Evolutionary conservation across 2,797 vertebrate genomes (phyloP).

Genomic region (Euphonia xanthogaster): DNA sequence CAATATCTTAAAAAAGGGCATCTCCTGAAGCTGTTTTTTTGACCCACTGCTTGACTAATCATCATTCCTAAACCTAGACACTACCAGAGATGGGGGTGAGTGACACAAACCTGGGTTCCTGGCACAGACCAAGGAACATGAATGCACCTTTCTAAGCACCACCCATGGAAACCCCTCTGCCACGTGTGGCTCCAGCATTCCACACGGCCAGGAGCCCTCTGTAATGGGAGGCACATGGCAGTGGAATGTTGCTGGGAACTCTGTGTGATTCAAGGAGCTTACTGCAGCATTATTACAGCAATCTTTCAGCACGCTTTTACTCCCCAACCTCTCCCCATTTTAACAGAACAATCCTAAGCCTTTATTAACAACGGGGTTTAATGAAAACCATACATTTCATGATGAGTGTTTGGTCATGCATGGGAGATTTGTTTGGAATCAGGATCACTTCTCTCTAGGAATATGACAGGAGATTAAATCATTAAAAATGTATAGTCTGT

Average conservation of each 20-base stretch:
- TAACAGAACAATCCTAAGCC: constrained; percentile 54
- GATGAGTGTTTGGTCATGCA: constrained; percentile 64
- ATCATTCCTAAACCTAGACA: neutral
- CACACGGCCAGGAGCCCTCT: neutral
- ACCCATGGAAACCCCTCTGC: neutral
- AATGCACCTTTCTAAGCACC: neutral
- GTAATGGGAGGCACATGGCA: neutral
- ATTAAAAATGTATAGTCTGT: constrained; percentile 77
- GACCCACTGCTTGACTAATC: neutral
- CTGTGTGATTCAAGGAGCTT: constrained; percentile 4
- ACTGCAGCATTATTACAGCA: constrained; percentile 56
- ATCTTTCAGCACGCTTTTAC: constrained; percentile 25
- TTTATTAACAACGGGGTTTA: constrained; percentile 67
- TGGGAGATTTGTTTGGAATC: constrained; percentile 73
- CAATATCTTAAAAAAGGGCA: neutral
- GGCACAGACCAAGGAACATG: neutral
- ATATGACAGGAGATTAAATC: constrained; percentile 75
- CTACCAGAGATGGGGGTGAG: neutral
- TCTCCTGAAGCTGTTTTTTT: neutral
- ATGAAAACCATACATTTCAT: constrained; percentile 72
- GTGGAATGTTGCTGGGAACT: constrained; percentile 34
- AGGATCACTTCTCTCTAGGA: constrained; percentile 63
- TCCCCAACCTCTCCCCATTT: constrained; percentile 41
- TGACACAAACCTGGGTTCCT: neutral
- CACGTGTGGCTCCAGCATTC: neutral